Base-by-base conservation (phyloP, 1,140 invertebrate species). In the Theocolax elegans region DNA sequence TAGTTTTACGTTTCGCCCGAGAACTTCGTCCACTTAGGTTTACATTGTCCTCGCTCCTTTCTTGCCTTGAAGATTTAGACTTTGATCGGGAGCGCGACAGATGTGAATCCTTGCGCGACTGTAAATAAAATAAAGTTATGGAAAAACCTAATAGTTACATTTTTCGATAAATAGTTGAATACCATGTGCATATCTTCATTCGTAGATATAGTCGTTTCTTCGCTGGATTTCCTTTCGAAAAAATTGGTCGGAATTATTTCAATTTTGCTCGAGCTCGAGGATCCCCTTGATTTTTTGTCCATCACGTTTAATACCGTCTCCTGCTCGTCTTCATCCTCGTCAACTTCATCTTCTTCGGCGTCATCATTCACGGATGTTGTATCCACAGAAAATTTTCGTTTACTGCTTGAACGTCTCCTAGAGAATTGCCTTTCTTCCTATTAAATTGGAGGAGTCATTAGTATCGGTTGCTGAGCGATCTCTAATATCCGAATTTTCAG, bases 171-270 rank as follows among this genome's bases (percentile, higher is more conserved):
- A 64, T n/a, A 31, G 64, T 31, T 25, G 48, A 19, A 51, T 72
- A 76, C 76, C 62, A 49, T 70, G 62, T 65, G 27, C 64, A 67
- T 74, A 0, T 74, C 68, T 29, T 74, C 72, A 23, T 67, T 67
- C 0, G 72, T 64, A 9, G 73, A 66, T n/a, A 72, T 53, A 6
- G 73, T 65, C 13, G 72, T 72, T 27, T 74, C 66, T 9, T 74
- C 69, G 19, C 53, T 72, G 3, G 49, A 72, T 23, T 44, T 25
- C 12, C 40, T 58, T 9, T 46, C 29, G 17, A 65, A 69, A 35
- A 66, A 71, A 38, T 74, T 68, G 0, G 38, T 38, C 6, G 63
- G 59, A 9, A 71, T 65, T 1, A 67, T 44, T 35, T 71, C 58
- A n/a, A 68, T 23, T 64, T 62, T 72, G 17, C 64, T 72, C 15